A percentile compares a stretch with the other conserved stretches of the same genome.
Evolutionary conservation across 1,140 invertebrate species (phyloP).

Genomic region (Ephestia elutella): DNA sequence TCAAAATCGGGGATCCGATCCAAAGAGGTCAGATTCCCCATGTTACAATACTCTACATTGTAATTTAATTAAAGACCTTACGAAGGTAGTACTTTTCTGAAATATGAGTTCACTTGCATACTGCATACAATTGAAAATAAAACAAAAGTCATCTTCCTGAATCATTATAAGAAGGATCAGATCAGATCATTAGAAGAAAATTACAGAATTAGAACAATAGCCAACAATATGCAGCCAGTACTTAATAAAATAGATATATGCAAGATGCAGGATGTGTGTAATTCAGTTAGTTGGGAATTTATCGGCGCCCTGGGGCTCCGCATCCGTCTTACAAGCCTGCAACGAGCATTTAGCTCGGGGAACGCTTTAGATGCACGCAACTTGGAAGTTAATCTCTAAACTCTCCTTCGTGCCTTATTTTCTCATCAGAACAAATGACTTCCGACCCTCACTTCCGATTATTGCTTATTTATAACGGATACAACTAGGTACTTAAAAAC

Average conservation of each 20-base stretch:
- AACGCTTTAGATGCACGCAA: not conserved
- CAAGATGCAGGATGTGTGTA: conserved; percentile 39
- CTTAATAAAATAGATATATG: not conserved
- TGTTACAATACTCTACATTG: too few species aligned
- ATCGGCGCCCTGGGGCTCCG: conserved; percentile 11
- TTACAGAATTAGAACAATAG: too few species aligned
- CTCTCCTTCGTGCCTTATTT: not conserved
- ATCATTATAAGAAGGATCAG: too few species aligned
- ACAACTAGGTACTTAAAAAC: too few species aligned
- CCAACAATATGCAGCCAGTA: not conserved
- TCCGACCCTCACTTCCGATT: not conserved
- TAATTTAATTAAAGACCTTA: too few species aligned
- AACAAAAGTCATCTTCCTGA: too few species aligned
- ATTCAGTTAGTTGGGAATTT: conserved; percentile 30
- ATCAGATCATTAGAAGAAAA: too few species aligned
- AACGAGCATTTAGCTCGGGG: not conserved
- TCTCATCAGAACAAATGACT: not conserved
- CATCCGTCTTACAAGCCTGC: conserved; percentile 14
- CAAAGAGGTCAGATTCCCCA: too few species aligned
- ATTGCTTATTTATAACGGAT: not conserved
- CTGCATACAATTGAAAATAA: too few species aligned
- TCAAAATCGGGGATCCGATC: too few species aligned
- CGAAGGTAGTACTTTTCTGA: too few species aligned
- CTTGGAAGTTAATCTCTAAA: not conserved
- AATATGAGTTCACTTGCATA: too few species aligned